Evolutionary conservation across 1,140 invertebrate genomes (phyloP).

Genomic region (Aradophagus sp.): DNA sequence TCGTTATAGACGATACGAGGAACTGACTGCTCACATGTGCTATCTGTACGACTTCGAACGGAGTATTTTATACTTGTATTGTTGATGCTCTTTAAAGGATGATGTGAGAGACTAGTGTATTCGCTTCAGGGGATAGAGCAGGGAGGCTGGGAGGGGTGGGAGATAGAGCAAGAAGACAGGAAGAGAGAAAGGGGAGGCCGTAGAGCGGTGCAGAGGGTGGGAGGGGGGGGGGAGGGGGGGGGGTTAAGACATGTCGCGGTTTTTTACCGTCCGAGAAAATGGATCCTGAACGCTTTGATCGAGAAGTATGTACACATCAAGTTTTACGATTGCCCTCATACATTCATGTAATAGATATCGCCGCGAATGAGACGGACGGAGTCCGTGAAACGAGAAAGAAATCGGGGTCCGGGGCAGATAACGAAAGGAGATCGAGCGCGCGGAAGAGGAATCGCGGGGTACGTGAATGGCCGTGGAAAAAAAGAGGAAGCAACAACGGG

Average conservation of each 20-base stretch:
- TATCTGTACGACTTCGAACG: too few species aligned
- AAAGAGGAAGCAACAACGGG: constrained; percentile 21
- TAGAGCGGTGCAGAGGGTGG: too few species aligned
- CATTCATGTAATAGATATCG: constrained; percentile 72
- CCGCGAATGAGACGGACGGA: constrained; percentile 34
- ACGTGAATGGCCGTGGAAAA: constrained; percentile 24
- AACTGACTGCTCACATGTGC: too few species aligned
- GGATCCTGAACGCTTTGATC: constrained; percentile 61
- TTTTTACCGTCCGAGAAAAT: constrained; percentile 68
- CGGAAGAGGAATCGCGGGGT: constrained; percentile 27
- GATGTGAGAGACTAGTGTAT: too few species aligned
- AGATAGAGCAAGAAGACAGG: constrained; percentile 50
- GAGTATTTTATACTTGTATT: too few species aligned
- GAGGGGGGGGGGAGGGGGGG: constrained; percentile 4
- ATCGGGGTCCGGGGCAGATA: constrained; percentile 27
- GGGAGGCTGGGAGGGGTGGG: too few species aligned
- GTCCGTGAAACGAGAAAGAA: constrained; percentile 37
- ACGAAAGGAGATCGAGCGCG: constrained; percentile 33
- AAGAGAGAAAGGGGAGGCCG: not conserved
- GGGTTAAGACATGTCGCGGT: constrained; percentile 64
- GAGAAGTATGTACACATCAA: constrained; percentile 73
- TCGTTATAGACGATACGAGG: too few species aligned
- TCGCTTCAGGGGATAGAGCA: too few species aligned
- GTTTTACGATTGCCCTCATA: constrained; percentile 74
- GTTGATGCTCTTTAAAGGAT: too few species aligned